A percentile compares a stretch with the other conserved stretches of the same genome.
Evolutionary conservation across 2,888 invertebrate genomes (phyloP).

Genomic region (Luffia ferchaultella): DNA sequence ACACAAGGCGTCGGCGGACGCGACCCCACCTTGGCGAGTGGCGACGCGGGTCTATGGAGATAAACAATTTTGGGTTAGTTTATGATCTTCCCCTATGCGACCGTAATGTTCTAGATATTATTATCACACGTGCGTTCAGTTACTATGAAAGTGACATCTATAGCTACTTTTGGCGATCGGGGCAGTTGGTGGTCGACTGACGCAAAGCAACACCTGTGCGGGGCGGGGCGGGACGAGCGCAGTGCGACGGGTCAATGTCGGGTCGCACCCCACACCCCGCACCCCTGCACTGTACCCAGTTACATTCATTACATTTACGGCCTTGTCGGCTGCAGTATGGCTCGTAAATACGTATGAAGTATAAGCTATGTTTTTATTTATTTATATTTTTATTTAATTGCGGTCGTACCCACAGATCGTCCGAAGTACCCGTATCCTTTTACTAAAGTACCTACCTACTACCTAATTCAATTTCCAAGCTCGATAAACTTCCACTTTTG

Average conservation of each 20-base stretch:
- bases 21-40: background rate
- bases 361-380: too few relatives aligned
- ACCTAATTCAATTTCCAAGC: too few relatives aligned
- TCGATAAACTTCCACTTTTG: too few relatives aligned
- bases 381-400: too few relatives aligned
- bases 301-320: too few relatives aligned
- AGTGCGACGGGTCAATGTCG: constrained; percentile 42
- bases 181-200: background rate
- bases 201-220: background rate
- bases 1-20: too few relatives aligned
- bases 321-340: too few relatives aligned
- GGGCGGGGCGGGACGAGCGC: constrained; percentile 18
- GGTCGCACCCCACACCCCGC: constrained; percentile 20
- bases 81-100: background rate
- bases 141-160: background rate
- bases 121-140: background rate
- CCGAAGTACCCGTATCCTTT: too few relatives aligned
- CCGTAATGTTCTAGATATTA: background rate
- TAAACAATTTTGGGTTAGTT: background rate
- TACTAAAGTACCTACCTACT: too few relatives aligned
- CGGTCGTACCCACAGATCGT: too few relatives aligned
- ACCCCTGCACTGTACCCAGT: constrained; percentile 16
- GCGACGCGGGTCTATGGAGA: background rate
- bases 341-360: too few relatives aligned
- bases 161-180: too few relatives aligned